A percentile compares a stretch with the other conserved stretches of the same genome.
Evolutionary conservation across 2,888 invertebrate genomes (phyloP).

Genomic region (Tenthredo livida): DNA sequence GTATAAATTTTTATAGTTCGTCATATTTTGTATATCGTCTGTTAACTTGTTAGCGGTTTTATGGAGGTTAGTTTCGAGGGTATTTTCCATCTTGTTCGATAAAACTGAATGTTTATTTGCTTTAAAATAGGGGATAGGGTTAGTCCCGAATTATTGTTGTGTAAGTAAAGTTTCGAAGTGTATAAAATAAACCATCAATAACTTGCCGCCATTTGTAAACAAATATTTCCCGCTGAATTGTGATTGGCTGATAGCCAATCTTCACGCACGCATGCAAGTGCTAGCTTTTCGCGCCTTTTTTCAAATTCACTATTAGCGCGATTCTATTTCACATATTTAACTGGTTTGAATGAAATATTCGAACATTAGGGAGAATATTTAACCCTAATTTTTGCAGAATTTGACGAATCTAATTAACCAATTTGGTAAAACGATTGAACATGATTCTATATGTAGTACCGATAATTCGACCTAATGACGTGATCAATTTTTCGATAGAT

Average conservation of each 20-base stretch:
- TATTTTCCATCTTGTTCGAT: conserved; percentile 78
- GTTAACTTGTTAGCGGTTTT: conserved; percentile 89
- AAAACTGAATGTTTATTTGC: conserved; percentile 56
- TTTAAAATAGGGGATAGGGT: neutral
- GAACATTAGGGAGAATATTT: neutral
- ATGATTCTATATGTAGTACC: no score
- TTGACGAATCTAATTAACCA: neutral
- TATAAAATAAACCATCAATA: neutral
- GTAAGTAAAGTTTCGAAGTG: neutral
- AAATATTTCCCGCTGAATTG: conserved; percentile 43
- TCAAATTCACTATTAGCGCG: neutral
- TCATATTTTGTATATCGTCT: conserved; percentile 88
- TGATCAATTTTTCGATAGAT: no score
- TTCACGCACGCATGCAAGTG: neutral
- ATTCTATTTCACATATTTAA: neutral
- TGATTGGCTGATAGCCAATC: neutral
- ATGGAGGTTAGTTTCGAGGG: conserved; percentile 84
- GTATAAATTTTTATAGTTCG: conserved; percentile 88
- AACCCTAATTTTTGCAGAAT: neutral
- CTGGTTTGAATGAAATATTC: neutral
- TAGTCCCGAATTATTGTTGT: neutral
- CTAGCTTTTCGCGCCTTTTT: neutral
- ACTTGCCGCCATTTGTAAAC: conserved; percentile 51
- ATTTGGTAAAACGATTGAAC: neutral
- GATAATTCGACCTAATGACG: no score